Base-by-base conservation (phyloP, 2,888 invertebrate species). In the Scaptomyza parva region DNA sequence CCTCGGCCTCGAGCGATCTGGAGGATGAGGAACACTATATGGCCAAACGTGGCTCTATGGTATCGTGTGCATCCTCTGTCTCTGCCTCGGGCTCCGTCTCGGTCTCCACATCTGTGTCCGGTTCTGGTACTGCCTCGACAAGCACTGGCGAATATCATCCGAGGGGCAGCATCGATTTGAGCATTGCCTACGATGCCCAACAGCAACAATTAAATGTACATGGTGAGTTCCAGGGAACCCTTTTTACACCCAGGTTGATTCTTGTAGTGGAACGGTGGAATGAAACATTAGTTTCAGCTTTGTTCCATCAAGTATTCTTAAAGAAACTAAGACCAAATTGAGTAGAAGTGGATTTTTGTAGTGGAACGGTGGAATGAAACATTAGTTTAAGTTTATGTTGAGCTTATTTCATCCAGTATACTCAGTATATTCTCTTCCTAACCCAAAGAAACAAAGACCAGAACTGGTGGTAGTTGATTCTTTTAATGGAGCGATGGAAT, bases 151-250 rank as follows among this genome's bases (percentile, higher is more conserved):
- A 12, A 58, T 52, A 37, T 39, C 64, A 22, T 22, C 48, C 11
- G 37, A 55, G 88, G 74, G 95, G 94, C 22, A 94, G 94, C 3
- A 93, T 95, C 78, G 95, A 95, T 81, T 91, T 95, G 80, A 94
- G 94, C 87, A 93, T 94, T 63, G 91, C 50, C 4, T 83, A 71
- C 47, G 59, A 92, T 39, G 92, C 92, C 22, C 92, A 93, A 33
- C 93, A 93, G 72, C 93, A 94, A 70, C 92, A 93, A 61, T 93
- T 95, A 88, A 94, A 94, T 92, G 94, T 95, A 84, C 94, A 94
- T 92, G 95, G 95, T 95, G 92, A 94, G 94, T 94, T 88, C 79
- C 85, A 82, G 51, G 22, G 44, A 28, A 24, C 26, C 35, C 28
- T 11, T 11, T 30, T 12, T 28, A 7, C 28, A 1, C 9, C 28